Conservation (phyloP, 2,113 vertebrate genomes). For the Prunella fulvescens region DNA sequence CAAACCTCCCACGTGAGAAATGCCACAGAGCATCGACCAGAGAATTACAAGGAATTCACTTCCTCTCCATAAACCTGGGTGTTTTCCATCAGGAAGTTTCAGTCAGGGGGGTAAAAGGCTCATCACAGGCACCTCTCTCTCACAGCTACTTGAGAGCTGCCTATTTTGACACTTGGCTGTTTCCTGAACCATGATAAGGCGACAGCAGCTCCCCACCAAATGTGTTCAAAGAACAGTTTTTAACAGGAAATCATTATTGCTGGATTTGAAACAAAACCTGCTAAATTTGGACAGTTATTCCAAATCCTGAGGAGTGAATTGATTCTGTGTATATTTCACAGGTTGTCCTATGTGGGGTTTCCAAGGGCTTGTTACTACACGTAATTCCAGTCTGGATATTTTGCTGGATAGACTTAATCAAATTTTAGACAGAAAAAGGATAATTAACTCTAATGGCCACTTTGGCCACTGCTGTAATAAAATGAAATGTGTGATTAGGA, state of each 20-base stretch:
- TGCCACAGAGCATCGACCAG: neutral
- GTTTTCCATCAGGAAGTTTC: neutral
- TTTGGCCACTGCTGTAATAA: neutral
- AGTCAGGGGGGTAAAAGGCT: neutral
- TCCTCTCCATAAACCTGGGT: neutral
- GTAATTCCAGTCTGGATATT: neutral
- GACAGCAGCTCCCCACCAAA: neutral
- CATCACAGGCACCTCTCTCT: neutral
- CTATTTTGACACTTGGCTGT: neutral
- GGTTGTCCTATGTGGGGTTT: neutral
- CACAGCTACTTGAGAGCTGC: accelerated
- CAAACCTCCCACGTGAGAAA: neutral
- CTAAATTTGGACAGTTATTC: neutral
- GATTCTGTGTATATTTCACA: neutral
- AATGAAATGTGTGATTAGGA: neutral
- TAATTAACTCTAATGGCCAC: neutral
- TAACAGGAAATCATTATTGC: neutral
- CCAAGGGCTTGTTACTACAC: neutral
- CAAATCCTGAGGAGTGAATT: neutral
- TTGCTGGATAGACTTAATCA: neutral
- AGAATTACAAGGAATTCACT: neutral
- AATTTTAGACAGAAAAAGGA: neutral
- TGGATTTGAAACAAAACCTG: neutral
- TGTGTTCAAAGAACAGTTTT: neutral
- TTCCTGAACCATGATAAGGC: accelerated